These are phyloP conservation scores for Drosophila cognata DNA, from an alignment of 2,888 invertebrate species.

Conservation along the genomic window DNA sequence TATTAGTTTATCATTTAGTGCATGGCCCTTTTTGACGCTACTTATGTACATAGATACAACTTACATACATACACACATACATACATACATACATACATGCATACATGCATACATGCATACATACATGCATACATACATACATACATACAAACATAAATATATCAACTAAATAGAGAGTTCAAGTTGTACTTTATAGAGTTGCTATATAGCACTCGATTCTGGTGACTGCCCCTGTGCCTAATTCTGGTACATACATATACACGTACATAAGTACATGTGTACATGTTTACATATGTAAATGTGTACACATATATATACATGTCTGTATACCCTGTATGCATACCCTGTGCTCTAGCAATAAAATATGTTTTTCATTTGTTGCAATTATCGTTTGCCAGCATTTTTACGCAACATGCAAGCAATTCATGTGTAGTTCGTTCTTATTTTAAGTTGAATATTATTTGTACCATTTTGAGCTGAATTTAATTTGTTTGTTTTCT, in stretches of 20 bases:
- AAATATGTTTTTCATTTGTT: conserved; percentile 1
- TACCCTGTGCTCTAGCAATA: conserved; percentile 6
- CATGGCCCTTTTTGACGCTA: conserved; percentile 24
- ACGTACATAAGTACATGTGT: neutral
- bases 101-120: too few relatives aligned
- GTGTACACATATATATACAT: neutral
- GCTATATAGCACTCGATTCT: conserved; percentile 4
- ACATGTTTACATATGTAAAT: neutral
- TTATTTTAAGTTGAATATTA: conserved; percentile 6
- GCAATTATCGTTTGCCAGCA: conserved; percentile 24
- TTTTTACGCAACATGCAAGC: neutral
- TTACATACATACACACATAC: neutral
- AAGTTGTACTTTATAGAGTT: conserved; percentile 12
- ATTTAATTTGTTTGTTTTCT: conserved; percentile 46
- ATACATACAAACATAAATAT: conserved; percentile 4
- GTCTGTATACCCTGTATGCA: neutral
- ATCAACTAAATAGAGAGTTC: conserved; percentile 5
- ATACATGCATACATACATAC: neutral
- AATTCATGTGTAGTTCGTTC: neutral
- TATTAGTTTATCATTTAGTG: neutral
- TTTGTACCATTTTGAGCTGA: conserved; percentile 9
- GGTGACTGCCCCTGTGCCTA: conserved; percentile 25
- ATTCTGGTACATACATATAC: conserved; percentile 2
- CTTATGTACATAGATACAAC: conserved; percentile 7
- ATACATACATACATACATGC: neutral